Conservation (phyloP, 2,888 invertebrate species). For the Sinelater perroti region DNA sequence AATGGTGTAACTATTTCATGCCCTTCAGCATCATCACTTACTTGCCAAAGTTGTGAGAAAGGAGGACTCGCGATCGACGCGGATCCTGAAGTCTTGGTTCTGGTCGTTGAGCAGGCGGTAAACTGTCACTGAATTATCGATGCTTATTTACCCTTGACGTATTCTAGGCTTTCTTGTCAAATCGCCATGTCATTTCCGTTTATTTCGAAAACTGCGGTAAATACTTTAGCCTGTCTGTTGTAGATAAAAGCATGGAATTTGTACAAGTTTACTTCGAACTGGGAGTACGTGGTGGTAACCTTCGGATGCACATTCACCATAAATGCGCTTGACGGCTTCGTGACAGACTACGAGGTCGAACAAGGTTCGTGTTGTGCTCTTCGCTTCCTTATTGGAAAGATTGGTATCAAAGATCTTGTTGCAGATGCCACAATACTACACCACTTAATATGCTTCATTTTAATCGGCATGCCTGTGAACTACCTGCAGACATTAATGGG, state of each 20-base stretch:
- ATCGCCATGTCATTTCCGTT: background rate
- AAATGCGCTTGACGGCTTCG: no score
- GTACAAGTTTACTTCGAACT: slow-evolving; percentile 10
- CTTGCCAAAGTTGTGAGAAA: slow-evolving; percentile 21
- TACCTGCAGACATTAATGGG: slow-evolving; percentile 43
- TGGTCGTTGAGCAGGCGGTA: slow-evolving; percentile 5
- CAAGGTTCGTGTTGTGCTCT: background rate
- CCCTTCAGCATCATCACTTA: background rate
- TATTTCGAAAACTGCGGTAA: background rate
- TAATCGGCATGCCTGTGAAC: slow-evolving; percentile 42
- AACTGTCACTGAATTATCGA: background rate
- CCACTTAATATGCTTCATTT: slow-evolving; percentile 29
- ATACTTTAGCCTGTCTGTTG: slow-evolving; percentile 6
- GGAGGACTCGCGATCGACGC: slow-evolving; percentile 21
- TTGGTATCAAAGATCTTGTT: no score
- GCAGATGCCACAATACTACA: slow-evolving; percentile 38
- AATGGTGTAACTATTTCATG: background rate
- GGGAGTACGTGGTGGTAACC: slow-evolving; percentile 17
- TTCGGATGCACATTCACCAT: slow-evolving; percentile 8
- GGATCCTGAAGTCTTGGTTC: slow-evolving; percentile 17
- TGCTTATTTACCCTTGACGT: background rate
- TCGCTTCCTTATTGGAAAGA: no score
- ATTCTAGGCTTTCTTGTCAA: background rate
- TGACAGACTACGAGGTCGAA: background rate
- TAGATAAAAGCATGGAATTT: background rate